These are phyloP conservation scores for Ceraclea dissimilis DNA, from an alignment of 2,888 invertebrate species.

Conservation along the genomic window DNA sequence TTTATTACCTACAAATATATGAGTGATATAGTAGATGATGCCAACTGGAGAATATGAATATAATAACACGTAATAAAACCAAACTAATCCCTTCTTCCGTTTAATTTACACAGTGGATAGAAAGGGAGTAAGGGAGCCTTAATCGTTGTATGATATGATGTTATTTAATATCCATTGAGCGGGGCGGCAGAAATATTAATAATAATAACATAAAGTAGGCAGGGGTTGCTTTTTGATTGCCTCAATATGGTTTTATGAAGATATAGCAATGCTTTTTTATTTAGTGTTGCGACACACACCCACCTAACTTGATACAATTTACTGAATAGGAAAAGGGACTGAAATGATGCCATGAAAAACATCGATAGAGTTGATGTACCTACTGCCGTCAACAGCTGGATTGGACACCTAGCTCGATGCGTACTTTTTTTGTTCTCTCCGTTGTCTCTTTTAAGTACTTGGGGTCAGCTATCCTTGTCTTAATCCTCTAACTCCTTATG, in stretches of 20 bases:
- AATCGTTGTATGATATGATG: background rate
- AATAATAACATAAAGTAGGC: background rate
- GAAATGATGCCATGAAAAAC: no score
- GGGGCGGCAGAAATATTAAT: conserved; percentile 2
- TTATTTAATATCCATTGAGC: conserved; percentile 12
- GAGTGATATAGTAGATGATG: no score
- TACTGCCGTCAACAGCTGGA: no score
- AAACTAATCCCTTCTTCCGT: conserved; percentile 6
- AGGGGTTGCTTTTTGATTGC: conserved; percentile 21
- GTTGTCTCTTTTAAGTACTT: no score
- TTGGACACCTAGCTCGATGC: no score
- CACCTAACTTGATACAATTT: background rate
- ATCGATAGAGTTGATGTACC: no score
- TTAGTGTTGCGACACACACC: background rate
- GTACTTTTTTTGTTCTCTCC: no score
- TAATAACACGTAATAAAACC: conserved; percentile 8
- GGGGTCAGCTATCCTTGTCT: no score
- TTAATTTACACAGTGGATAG: background rate
- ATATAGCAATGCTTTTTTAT: conserved; percentile 23
- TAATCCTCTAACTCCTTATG: no score
- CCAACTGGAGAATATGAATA: no score
- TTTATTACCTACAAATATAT: no score
- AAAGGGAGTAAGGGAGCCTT: background rate
- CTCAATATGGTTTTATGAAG: conserved; percentile 23
- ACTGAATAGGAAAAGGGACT: no score